Percentiles rank a stretch among this genome's conserved stretches.
phyloP scores from a whole-genome alignment of 30 jellyfish, hydroid and myxozoan species.

The Chrysaora quinquecirrha region DNA sequence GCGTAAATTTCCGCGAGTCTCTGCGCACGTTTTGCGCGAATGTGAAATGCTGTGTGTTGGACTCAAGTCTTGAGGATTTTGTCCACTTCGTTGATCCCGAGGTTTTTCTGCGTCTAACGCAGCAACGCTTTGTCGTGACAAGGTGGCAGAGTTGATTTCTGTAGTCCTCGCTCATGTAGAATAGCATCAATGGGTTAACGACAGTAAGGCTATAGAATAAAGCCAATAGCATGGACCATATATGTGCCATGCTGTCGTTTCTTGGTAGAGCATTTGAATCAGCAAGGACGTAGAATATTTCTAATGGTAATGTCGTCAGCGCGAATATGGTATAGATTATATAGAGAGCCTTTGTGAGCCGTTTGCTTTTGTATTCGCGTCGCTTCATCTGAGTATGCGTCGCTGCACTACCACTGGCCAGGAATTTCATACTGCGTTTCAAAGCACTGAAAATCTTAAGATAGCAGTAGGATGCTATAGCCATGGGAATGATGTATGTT shows the following conservation, averaged over 20 bases:
- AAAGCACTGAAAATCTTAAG: conserved; percentile 44
- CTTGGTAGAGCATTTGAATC: conserved; percentile 48
- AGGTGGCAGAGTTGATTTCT: conserved; percentile 43
- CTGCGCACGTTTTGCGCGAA: too few relatives aligned
- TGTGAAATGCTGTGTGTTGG: background rate
- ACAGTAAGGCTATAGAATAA: conserved; percentile 75
- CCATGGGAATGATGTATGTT: conserved; percentile 81
- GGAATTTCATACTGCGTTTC: conserved; percentile 41
- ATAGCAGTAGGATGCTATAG: conserved; percentile 67
- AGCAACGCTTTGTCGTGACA: conserved; percentile 2
- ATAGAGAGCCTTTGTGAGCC: conserved; percentile 71
- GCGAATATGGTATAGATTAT: conserved; percentile 69
- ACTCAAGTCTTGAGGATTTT: background rate
- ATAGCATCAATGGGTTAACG: conserved; percentile 80
- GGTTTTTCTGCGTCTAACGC: background rate
- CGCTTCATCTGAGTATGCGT: conserved; percentile 36
- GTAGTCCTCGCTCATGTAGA: conserved; percentile 89
- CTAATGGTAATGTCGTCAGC: conserved; percentile 75
- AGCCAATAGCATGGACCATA: conserved; percentile 79
- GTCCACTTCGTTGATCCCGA: background rate
- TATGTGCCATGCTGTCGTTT: conserved; percentile 11
- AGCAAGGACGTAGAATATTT: conserved; percentile 61
- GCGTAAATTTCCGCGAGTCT: background rate
- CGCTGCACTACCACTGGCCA: conserved; percentile 38
- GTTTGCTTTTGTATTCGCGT: conserved; percentile 69